These are phyloP conservation scores for Chiloscyllium plagiosum DNA, from an alignment of 2,113 vertebrate genomes.

Conservation along the genomic window DNA sequence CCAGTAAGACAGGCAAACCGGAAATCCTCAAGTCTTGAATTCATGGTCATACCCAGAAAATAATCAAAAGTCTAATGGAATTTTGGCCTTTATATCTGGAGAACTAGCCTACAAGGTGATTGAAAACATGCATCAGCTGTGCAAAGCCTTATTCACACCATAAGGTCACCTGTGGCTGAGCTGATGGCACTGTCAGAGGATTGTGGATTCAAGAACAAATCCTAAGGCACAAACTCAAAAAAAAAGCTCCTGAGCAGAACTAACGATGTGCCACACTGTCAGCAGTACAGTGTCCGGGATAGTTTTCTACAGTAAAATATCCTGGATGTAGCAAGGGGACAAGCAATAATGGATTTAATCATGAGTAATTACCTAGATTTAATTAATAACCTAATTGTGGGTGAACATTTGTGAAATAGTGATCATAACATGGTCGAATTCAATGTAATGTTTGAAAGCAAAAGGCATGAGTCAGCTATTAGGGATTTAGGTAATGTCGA, in stretches of 20 bases:
- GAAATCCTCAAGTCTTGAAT: neutral
- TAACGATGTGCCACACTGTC: neutral
- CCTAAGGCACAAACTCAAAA: neutral
- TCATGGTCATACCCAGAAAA: neutral
- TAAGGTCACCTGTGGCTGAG: neutral
- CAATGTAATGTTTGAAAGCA: too few relatives aligned
- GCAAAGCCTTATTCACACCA: neutral
- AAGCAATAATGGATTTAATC: too few relatives aligned
- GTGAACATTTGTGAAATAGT: too few relatives aligned
- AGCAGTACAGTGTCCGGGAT: neutral
- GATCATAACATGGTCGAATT: too few relatives aligned
- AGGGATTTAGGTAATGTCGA: too few relatives aligned
- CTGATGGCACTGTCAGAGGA: neutral
- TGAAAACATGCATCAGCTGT: neutral
- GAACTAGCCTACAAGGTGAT: neutral
- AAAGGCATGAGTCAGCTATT: too few relatives aligned
- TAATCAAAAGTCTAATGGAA: neutral
- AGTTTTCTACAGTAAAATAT: too few relatives aligned
- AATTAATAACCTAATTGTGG: too few relatives aligned
- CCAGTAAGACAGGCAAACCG: neutral
- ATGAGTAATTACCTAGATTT: too few relatives aligned
- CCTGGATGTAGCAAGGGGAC: too few relatives aligned
- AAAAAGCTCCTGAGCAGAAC: neutral
- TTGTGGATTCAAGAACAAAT: neutral
- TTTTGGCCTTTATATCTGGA: neutral